Evolutionary conservation across 2,113 vertebrate species (phyloP), one percentile per base, ranked within the genome.

Genomic region (Petroica traversi): DNA sequence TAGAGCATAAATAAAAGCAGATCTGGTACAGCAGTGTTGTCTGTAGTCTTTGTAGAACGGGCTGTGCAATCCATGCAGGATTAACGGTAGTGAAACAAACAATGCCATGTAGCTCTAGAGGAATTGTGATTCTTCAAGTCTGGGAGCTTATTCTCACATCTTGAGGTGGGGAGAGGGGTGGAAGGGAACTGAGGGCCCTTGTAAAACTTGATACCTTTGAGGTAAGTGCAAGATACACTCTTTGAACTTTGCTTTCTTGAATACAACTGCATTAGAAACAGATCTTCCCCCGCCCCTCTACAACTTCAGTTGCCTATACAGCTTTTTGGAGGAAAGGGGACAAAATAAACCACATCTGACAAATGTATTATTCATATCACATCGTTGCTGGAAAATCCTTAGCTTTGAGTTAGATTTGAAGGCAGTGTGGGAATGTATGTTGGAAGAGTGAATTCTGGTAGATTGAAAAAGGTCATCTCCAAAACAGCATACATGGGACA

Each of bases 221-320:
- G 45, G 25, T 59, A 55, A 93, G 36, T 87, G 45, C 57, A 72
- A 43, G 61, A 66, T 78, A 17, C 0, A 1, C 2, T 16, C 66
- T 85, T 84, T 91, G 79, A 92, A 86, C 73, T 84, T 93, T 49
- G n/a, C n/a, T 25, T 61, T 69, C 59, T 88, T 3, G 31, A 16
- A 31, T 67, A 49, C 19, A 63, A 46, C 55, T 69, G 52, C 54
- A 36, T 77, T 80, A 63, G 63, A 77, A 94, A 66, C 5, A 0
- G 55, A 72, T 87, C 52, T 82, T 71, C 24, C 55, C 16, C 19
- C 0, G 0, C 23, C 12, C 5, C 0, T 63, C 71, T 15, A 6
- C 36, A 46, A 8, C 40, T 76, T 63, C 28, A 29, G 8, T 49
- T 74, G 51, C 33, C 31, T 58, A 0, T 55, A 59, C 45, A 52